Evolutionary conservation across 2,888 invertebrate genomes (phyloP), one percentile per base, ranked within the genome.

Genomic region (Eilema griseolum): DNA sequence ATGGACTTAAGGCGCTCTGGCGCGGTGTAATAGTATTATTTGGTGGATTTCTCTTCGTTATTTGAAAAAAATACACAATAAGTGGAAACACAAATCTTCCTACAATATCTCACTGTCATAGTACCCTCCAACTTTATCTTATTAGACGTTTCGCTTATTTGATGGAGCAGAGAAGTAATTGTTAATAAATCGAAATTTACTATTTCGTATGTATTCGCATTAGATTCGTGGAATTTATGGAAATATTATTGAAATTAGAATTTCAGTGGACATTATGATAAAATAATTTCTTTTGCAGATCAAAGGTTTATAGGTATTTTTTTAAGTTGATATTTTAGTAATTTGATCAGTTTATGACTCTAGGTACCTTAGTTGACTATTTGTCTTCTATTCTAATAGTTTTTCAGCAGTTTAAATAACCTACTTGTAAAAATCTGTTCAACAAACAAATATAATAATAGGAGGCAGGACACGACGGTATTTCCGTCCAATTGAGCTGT

Each of bases 1-100:
- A 52, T 52, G 52, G 52, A 52, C n/a, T 52, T 52, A 52, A 7
- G 52, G 20, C 26, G 24, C 23, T 23, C 41, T 26, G 24, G 16
- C 24, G 4, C 16, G 7, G 62, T 11, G 26, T 62, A 62, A 62
- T 26, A 41, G 8, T 26, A 41, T 62, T 62, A 62, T 8, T 5
- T 26, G 20, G 41, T 41, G 41, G 0, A 62, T 62, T 62, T 26
- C 4, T 62, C 62, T 62, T 62, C 62, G 16, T 62, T 62, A 41
- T 62, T 8, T 16, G 41, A 24, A 37, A 62, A 16, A 62, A 14
- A 62, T 62, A 62, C 14, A 5, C 24, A 62, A 41, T 62, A 26
- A 62, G 41, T 26, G n/a, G 20, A 41, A 41, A 20, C 24, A 23
- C 46, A 41, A 62, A 33, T 61, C 37, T 62, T 37, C 8, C 16